Evolutionary conservation across 2,888 invertebrate genomes (phyloP).

Genomic region (Phengaris arion): DNA sequence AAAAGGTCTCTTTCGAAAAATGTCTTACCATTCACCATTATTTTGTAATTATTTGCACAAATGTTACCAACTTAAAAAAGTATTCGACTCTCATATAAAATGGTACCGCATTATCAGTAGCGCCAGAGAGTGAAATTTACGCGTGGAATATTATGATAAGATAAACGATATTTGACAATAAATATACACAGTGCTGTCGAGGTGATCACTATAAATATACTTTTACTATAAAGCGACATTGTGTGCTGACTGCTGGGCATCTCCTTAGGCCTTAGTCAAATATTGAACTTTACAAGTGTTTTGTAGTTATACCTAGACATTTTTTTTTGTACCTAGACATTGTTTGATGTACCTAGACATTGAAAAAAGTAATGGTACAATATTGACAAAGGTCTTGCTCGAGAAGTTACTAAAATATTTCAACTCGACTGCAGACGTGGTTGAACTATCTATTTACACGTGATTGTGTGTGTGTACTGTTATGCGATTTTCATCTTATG

Average conservation of each 20-base stretch:
- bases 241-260: constrained; percentile 33
- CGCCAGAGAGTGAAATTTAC: constrained; percentile 24
- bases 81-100: not conserved
- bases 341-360: not conserved
- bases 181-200: constrained; percentile 29
- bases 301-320: not conserved
- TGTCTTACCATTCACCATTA: not conserved
- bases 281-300: not conserved
- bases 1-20: no score
- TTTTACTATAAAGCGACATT: not conserved
- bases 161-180: constrained; percentile 31
- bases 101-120: constrained; percentile 11
- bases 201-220: not conserved
- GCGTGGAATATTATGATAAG: constrained; percentile 25
- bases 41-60: not conserved
- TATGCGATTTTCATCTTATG: no score
- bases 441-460: no score
- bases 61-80: not conserved
- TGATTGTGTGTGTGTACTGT: no score
- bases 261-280: constrained; percentile 19
- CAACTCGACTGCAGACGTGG: no score
- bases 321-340: not conserved
- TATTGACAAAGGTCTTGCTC: no score
- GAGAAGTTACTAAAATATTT: no score
- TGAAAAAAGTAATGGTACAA: no score